A percentile compares a stretch with the other conserved stretches of the same genome.
phyloP scores from a whole-genome alignment of 2,113 vertebrate species.

The Neomonachus schauinslandi region DNA sequence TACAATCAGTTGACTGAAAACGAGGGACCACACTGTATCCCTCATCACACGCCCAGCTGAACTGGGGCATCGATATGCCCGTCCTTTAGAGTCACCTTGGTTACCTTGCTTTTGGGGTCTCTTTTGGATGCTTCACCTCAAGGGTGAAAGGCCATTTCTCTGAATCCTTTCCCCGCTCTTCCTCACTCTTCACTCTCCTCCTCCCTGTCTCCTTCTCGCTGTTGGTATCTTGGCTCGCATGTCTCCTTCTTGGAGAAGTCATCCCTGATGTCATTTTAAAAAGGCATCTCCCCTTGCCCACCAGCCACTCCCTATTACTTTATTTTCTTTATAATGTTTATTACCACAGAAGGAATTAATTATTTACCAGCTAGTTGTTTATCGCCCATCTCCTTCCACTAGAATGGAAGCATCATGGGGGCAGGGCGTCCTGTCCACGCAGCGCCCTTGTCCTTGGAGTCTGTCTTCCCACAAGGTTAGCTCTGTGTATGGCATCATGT shows the following conservation, averaged over 20 bases:
- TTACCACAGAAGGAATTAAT: background rate
- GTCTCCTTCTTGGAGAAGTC: background rate
- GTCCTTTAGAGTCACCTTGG: background rate
- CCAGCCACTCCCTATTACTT: background rate
- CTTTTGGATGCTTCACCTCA: background rate
- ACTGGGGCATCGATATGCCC: fast-evolving
- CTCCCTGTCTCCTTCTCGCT: background rate
- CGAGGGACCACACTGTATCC: background rate
- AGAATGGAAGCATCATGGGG: background rate
- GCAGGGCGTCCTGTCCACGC: background rate
- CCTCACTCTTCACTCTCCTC: background rate
- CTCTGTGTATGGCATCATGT: background rate
- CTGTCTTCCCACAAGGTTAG: background rate
- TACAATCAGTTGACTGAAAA: background rate
- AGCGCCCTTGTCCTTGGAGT: background rate
- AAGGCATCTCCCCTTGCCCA: background rate
- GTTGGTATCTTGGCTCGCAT: background rate
- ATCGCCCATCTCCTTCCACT: background rate
- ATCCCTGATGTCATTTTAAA: too few species aligned
- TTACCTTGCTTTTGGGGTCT: background rate
- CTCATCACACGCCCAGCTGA: background rate
- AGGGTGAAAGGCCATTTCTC: background rate
- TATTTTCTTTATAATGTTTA: background rate
- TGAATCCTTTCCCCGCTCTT: background rate
- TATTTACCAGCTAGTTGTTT: background rate